These are phyloP conservation scores for Pangasianodon hypophthalmus DNA, from an alignment of 2,113 vertebrate species.

Conservation along the genomic window DNA sequence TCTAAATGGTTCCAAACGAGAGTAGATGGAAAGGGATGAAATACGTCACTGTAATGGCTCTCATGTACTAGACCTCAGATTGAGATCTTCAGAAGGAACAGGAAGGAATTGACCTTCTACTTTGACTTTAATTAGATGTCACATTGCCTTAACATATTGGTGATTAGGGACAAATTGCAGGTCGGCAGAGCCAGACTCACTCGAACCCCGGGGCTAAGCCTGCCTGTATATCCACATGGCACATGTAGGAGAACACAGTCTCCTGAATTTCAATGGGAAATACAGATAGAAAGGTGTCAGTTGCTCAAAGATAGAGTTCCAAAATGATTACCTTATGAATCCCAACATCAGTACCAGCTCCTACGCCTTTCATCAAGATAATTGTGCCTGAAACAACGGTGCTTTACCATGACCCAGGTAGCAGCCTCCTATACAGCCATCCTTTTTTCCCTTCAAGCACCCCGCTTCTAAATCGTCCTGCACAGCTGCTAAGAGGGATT, in stretches of 20 bases:
- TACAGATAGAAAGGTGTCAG: neutral
- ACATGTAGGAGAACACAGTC: neutral
- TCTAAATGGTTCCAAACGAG: constrained; percentile 27
- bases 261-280: constrained; percentile 1
- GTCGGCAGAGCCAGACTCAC: neutral
- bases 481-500: constrained; percentile 30
- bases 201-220: neutral
- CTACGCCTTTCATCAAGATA: constrained; percentile 34
- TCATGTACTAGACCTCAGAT: constrained; percentile 27
- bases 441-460: constrained; percentile 26
- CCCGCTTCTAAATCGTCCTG: constrained; percentile 22
- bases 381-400: constrained; percentile 36
- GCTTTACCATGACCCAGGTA: constrained; percentile 3
- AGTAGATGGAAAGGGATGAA: neutral
- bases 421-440: constrained; percentile 19
- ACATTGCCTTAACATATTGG: constrained; percentile 35
- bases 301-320: neutral
- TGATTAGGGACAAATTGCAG: constrained; percentile 43
- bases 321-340: constrained; percentile 28
- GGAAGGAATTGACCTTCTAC: constrained; percentile 41
- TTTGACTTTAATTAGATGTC: constrained; percentile 55
- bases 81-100: constrained; percentile 20
- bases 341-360: constrained; percentile 27
- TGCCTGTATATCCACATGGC: constrained; percentile 2
- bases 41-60: constrained; percentile 12